Percentiles rank a stretch among this genome's conserved stretches.
These are phyloP conservation scores for Caenorhabditis plicata DNA, from an alignment of 2,888 invertebrate genomes.

Conservation along the genomic window DNA sequence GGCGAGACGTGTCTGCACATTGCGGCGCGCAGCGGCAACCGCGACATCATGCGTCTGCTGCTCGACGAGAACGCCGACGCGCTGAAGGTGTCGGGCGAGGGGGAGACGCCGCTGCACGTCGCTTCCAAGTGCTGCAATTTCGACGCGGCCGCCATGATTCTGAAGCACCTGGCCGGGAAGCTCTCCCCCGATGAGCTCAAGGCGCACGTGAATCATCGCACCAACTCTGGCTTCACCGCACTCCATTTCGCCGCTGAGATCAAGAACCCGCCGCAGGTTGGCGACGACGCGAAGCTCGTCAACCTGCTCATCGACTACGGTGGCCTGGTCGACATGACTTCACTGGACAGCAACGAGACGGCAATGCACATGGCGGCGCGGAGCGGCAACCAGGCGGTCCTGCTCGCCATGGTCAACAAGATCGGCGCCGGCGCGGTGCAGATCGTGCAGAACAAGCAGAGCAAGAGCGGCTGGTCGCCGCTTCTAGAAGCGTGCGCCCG, in stretches of 20 bases:
- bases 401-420: slow-evolving; percentile 88
- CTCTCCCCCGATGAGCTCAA: slow-evolving; percentile 44
- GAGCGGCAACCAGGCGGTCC: slow-evolving; percentile 84
- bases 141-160: slow-evolving; percentile 82
- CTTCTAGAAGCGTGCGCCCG: slow-evolving; percentile 90
- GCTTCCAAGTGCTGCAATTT: slow-evolving; percentile 78
- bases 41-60: slow-evolving; percentile 77
- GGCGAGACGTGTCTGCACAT: slow-evolving; percentile 96
- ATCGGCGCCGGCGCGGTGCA: slow-evolving; percentile 88
- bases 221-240: slow-evolving; percentile 79
- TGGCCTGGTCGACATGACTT: slow-evolving; percentile 69
- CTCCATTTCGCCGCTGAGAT: slow-evolving; percentile 91
- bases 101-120: slow-evolving; percentile 92
- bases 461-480: slow-evolving; percentile 88
- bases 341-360: slow-evolving; percentile 79
- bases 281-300: slow-evolving; percentile 80
- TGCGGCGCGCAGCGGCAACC: slow-evolving; percentile 87
- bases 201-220: slow-evolving; percentile 58
- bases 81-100: slow-evolving; percentile 76
- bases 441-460: slow-evolving; percentile 89
- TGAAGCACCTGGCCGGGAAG: slow-evolving; percentile 74
- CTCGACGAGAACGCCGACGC: slow-evolving; percentile 93
- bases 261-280: slow-evolving; percentile 78
- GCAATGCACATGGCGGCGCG: slow-evolving; percentile 92
- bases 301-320: slow-evolving; percentile 85